Evolutionary conservation across 2,797 vertebrate species (phyloP).

Genomic region (Phrynocephalus vlangalii): DNA sequence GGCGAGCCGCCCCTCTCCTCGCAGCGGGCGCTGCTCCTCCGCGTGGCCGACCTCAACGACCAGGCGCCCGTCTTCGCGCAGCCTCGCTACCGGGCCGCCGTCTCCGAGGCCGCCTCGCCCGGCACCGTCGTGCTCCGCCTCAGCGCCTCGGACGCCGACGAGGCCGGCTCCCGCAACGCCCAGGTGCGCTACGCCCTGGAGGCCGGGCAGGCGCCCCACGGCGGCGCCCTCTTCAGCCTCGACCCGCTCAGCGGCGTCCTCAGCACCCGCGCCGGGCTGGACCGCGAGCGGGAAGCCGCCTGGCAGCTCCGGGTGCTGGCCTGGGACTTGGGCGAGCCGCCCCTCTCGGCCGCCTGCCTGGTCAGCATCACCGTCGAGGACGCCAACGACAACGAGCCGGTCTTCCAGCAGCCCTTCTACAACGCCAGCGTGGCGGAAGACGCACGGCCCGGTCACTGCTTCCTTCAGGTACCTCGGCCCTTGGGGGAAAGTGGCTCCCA

Average conservation of each 20-base stretch:
- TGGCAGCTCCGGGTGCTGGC: conserved; percentile 86
- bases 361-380: conserved; percentile 85
- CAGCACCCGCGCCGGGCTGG: conserved; percentile 78
- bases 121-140: conserved; percentile 85
- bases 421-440: conserved; percentile 86
- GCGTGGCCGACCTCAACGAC: conserved; percentile 87
- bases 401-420: conserved; percentile 88
- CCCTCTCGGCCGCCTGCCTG: conserved; percentile 83
- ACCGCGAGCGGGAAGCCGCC: conserved; percentile 82
- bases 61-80: conserved; percentile 83
- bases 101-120: conserved; percentile 83
- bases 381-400: conserved; percentile 91
- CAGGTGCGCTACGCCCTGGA: conserved; percentile 81
- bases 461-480: conserved; percentile 85
- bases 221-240: conserved; percentile 74
- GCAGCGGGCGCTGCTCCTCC: conserved; percentile 79
- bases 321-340: conserved; percentile 82
- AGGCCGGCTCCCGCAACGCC: conserved; percentile 80
- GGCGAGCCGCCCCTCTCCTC: conserved; percentile 83
- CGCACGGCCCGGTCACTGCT: conserved; percentile 79
- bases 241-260: conserved; percentile 84
- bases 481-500: too few species aligned
- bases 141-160: conserved; percentile 84
- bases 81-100: conserved; percentile 73
- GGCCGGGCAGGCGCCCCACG: conserved; percentile 39